Conservation (phyloP, 2,113 vertebrate genomes). For the Rhizomys pruinosus region DNA sequence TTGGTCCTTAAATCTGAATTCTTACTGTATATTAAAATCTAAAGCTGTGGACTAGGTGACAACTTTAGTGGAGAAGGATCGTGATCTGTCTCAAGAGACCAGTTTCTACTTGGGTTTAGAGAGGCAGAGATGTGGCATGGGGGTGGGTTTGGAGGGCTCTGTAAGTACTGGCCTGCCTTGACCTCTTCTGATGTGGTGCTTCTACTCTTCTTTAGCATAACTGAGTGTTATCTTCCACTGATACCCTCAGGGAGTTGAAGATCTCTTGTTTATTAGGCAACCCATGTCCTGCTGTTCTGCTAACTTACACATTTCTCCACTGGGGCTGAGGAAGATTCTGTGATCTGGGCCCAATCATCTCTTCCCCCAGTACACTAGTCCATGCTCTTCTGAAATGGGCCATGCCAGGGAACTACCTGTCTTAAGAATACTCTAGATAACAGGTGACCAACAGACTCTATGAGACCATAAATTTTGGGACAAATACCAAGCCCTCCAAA, state of each 20-base stretch:
- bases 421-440: neutral
- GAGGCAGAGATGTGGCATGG: neutral
- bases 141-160: neutral
- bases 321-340: neutral
- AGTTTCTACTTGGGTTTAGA: neutral
- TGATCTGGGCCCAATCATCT: neutral
- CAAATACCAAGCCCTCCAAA: too few species aligned
- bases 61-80: neutral
- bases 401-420: too few species aligned
- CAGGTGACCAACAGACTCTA: neutral
- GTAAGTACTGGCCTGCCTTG: neutral
- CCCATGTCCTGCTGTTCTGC: neutral
- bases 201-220: neutral
- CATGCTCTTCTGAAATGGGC: neutral
- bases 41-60: neutral
- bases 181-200: neutral
- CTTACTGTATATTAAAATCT: neutral
- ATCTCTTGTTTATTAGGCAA: neutral
- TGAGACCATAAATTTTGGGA: neutral
- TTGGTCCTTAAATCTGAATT: neutral
- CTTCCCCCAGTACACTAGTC: neutral
- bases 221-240: too few species aligned
- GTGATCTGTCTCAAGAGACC: neutral
- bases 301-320: neutral
- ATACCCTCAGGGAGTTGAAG: neutral